Percentiles rank a stretch among this genome's conserved stretches.
These are phyloP conservation scores for Nannoperca obscura DNA, from an alignment of 2,797 vertebrate genomes.

Conservation along the genomic window DNA sequence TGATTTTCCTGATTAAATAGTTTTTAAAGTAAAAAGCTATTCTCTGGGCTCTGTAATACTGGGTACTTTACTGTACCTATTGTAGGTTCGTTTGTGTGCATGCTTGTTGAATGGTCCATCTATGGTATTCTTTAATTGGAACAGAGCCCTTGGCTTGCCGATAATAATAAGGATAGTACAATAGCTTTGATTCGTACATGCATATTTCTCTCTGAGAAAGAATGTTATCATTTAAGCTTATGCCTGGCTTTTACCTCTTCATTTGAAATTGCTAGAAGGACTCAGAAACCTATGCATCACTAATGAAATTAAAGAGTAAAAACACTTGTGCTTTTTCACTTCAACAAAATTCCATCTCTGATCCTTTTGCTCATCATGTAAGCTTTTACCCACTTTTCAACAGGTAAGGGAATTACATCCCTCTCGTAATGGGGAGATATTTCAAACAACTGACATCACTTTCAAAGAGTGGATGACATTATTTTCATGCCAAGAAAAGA, in stretches of 20 bases:
- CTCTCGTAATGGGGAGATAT: slow-evolving; percentile 61
- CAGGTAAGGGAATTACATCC: slow-evolving; percentile 66
- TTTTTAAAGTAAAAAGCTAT: slow-evolving; percentile 85
- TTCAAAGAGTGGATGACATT: slow-evolving; percentile 69
- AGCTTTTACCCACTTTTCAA: slow-evolving; percentile 64
- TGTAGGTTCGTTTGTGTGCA: slow-evolving; percentile 78
- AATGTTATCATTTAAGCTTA: slow-evolving; percentile 79
- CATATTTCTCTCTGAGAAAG: slow-evolving; percentile 75
- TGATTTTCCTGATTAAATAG: slow-evolving; percentile 89
- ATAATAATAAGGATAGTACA: slow-evolving; percentile 79
- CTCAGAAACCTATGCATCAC: slow-evolving; percentile 55
- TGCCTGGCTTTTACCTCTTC: slow-evolving; percentile 79
- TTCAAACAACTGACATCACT: slow-evolving; percentile 70
- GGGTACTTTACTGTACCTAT: slow-evolving; percentile 83
- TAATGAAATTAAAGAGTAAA: slow-evolving; percentile 76
- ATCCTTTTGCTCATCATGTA: slow-evolving; percentile 44
- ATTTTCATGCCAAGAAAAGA: slow-evolving; percentile 71
- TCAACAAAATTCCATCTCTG: slow-evolving; percentile 53
- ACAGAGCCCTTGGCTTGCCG: slow-evolving; percentile 77
- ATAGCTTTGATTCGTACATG: slow-evolving; percentile 73
- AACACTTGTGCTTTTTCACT: slow-evolving; percentile 66
- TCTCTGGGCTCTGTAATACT: slow-evolving; percentile 80
- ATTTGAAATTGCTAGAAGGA: slow-evolving; percentile 78
- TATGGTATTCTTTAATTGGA: slow-evolving; percentile 84
- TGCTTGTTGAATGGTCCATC: slow-evolving; percentile 79